Evolutionary conservation across 2,797 vertebrate species (phyloP).

Genomic region (Propithecus deckenii): DNA sequence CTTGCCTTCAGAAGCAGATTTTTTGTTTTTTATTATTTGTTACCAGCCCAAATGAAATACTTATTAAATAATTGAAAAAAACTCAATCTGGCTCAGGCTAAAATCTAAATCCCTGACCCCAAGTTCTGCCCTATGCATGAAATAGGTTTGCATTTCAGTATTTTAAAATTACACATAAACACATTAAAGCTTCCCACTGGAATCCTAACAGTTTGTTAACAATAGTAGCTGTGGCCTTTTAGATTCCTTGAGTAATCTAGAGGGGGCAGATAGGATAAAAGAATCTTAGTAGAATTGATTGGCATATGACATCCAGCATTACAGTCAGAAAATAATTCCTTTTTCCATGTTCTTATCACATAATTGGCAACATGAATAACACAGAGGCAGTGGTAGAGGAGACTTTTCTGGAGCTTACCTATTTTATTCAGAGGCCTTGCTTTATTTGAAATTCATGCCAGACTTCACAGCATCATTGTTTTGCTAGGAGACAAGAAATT

Average conservation of each 20-base stretch:
- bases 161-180: constrained; percentile 45
- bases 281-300: neutral
- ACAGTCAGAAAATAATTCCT: neutral
- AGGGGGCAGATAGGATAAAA: neutral
- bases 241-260: neutral
- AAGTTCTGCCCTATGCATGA: neutral
- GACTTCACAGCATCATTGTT: constrained; percentile 39
- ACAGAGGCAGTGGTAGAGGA: neutral
- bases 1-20: neutral
- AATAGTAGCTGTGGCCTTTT: neutral
- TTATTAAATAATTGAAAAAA: constrained; percentile 58
- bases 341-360: neutral
- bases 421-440: neutral
- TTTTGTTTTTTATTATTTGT: constrained; percentile 1
- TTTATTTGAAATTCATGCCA: constrained; percentile 45
- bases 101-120: neutral
- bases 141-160: constrained; percentile 4
- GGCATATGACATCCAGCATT: neutral
- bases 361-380: neutral
- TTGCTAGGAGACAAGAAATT: constrained; percentile 37
- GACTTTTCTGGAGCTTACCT: neutral
- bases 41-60: constrained; percentile 15
- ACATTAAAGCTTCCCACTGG: neutral
- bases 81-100: neutral
- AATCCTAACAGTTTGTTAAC: neutral